Evolutionary conservation across 2,797 vertebrate genomes (phyloP).

Genomic region (Enteromius fasciolatus): DNA sequence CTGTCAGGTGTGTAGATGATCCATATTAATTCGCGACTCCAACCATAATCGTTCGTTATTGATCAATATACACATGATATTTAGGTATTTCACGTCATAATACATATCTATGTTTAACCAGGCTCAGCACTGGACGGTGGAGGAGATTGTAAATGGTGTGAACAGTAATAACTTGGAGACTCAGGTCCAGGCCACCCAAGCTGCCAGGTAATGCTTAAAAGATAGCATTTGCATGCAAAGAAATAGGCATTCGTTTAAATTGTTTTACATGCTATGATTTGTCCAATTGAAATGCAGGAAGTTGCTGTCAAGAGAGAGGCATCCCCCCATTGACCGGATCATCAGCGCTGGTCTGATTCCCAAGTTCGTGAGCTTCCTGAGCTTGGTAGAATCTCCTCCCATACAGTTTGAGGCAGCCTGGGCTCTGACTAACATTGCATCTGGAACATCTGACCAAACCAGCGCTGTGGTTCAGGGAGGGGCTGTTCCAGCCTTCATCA

Average conservation of each 20-base stretch:
- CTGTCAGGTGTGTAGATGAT: slow-evolving; percentile 78
- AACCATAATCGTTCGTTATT: not conserved
- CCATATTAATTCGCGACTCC: too few relatives aligned
- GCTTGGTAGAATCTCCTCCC: slow-evolving; percentile 79
- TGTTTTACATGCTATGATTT: not conserved
- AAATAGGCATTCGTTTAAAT: accelerated
- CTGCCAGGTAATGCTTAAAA: slow-evolving; percentile 83
- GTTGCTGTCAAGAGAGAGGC: slow-evolving; percentile 92
- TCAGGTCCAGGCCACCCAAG: slow-evolving; percentile 94
- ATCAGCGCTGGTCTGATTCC: slow-evolving; percentile 91
- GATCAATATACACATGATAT: not conserved
- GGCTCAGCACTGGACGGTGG: slow-evolving; percentile 87
- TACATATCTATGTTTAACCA: slow-evolving; percentile 64
- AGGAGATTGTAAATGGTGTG: slow-evolving; percentile 89
- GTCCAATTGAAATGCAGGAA: slow-evolving; percentile 78
- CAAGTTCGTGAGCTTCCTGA: slow-evolving; percentile 89
- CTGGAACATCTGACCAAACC: slow-evolving; percentile 92
- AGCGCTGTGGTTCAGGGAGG: slow-evolving; percentile 92
- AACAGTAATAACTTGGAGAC: slow-evolving; percentile 79
- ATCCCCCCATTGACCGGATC: slow-evolving; percentile 93
- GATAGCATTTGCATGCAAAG: not conserved
- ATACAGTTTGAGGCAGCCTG: slow-evolving; percentile 98
- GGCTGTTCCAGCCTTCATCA: slow-evolving; percentile 90
- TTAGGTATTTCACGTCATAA: not conserved
- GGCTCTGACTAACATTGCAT: slow-evolving; percentile 98